A percentile compares a stretch with the other conserved stretches of the same genome.
phyloP scores from a whole-genome alignment of 1,140 invertebrate species.

The Temnothorax nylanderi region DNA sequence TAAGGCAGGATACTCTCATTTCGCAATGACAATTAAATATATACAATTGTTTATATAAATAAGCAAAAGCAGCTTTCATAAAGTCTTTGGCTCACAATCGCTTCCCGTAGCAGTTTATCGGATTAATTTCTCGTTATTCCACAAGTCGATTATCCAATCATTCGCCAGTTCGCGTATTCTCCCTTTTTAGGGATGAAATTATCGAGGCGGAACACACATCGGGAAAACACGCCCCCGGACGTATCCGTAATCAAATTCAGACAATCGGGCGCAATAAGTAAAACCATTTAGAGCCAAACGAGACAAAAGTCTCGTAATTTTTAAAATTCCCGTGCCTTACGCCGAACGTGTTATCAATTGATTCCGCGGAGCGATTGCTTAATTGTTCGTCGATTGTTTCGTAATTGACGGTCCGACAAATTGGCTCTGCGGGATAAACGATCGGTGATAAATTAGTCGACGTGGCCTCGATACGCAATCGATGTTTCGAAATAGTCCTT shows the following conservation, averaged over 20 bases:
- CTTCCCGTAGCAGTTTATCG: conserved; percentile 15
- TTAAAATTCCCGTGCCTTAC: conserved; percentile 27
- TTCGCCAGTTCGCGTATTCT: background rate
- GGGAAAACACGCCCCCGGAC: background rate
- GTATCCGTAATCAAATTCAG: conserved; percentile 1
- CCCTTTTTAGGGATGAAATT: conserved; percentile 2
- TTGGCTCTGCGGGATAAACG: conserved; percentile 65
- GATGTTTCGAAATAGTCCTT: conserved; percentile 33
- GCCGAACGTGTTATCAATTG: conserved; percentile 55
- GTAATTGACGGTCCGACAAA: conserved; percentile 71
- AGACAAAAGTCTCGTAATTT: background rate
- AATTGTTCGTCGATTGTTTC: conserved; percentile 70
- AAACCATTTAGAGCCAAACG: background rate
- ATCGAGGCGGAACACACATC: background rate
- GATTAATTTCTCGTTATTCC: conserved; percentile 41
- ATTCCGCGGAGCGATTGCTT: conserved; percentile 64
- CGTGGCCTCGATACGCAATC: conserved; percentile 21
- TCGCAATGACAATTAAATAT: background rate
- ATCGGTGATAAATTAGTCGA: conserved; percentile 68
- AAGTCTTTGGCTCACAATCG: background rate
- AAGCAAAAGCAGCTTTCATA: background rate
- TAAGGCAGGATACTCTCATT: background rate
- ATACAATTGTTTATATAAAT: conserved; percentile 5
- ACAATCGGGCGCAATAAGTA: conserved; percentile 19
- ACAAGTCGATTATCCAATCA: conserved; percentile 38